A percentile compares a stretch with the other conserved stretches of the same genome.
These are phyloP conservation scores for Siniperca scherzeri DNA, from an alignment of 2,797 vertebrate genomes.

Conservation along the genomic window DNA sequence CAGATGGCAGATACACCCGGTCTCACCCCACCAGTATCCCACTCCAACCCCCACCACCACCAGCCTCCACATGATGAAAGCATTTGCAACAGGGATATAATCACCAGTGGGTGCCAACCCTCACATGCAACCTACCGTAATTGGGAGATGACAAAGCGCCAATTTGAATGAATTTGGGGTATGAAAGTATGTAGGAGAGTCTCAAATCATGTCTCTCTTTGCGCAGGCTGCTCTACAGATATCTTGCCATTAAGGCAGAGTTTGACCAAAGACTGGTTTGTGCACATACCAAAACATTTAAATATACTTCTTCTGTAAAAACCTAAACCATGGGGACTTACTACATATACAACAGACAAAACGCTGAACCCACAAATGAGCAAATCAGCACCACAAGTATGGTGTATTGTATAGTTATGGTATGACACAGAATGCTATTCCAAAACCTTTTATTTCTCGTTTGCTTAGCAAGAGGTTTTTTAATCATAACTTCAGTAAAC, in stretches of 20 bases:
- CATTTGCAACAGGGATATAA: slow-evolving; percentile 25
- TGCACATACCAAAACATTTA: slow-evolving; percentile 1
- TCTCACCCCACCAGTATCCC: slow-evolving; percentile 15
- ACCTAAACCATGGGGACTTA: neutral
- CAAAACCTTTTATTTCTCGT: slow-evolving; percentile 16
- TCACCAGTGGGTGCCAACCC: slow-evolving; percentile 42
- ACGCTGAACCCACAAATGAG: neutral
- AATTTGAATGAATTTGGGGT: slow-evolving; percentile 23
- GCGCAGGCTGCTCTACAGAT: neutral
- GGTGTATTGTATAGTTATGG: neutral
- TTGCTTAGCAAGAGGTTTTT: neutral
- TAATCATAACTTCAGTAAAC: slow-evolving; percentile 14
- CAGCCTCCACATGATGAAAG: slow-evolving; percentile 35
- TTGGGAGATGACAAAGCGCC: slow-evolving; percentile 26
- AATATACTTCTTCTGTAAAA: neutral
- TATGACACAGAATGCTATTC: neutral
- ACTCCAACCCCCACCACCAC: neutral
- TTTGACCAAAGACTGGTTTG: slow-evolving; percentile 15
- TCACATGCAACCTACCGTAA: slow-evolving; percentile 36
- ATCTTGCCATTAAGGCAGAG: neutral
- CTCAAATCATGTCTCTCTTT: slow-evolving; percentile 28
- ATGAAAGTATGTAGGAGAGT: slow-evolving; percentile 27
- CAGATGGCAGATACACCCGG: slow-evolving; percentile 65
- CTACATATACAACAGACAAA: neutral
- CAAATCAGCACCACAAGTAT: neutral